Evolutionary conservation across 1,140 invertebrate genomes (phyloP).

Genomic region (Wasmannia auropunctata): DNA sequence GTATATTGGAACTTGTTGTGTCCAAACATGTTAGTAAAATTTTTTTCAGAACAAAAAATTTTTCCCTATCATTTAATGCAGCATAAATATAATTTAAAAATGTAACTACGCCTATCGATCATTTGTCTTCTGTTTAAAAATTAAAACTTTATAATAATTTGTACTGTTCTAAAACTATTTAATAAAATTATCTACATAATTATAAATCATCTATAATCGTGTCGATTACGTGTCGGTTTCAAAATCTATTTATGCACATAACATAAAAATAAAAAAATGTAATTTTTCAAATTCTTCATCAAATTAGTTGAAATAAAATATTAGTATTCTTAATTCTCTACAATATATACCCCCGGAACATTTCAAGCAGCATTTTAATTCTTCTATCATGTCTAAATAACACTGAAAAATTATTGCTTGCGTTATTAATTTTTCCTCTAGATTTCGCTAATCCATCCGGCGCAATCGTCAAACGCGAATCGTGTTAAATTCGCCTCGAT

Average conservation of each 20-base stretch:
- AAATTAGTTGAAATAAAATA: not conserved
- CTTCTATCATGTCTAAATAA: not conserved
- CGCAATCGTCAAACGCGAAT: constrained; percentile 7
- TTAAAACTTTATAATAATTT: not conserved
- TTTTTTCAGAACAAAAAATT: not conserved
- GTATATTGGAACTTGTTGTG: not conserved
- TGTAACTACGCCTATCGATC: too few species aligned
- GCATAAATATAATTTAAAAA: not conserved
- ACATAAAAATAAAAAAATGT: too few species aligned
- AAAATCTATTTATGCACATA: not conserved
- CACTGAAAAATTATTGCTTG: not conserved
- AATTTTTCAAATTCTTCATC: not conserved
- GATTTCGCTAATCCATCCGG: not conserved
- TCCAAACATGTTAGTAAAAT: not conserved
- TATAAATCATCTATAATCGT: not conserved
- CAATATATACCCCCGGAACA: not conserved
- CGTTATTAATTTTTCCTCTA: not conserved
- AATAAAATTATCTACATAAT: not conserved
- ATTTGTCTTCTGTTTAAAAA: not conserved
- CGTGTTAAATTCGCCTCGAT: constrained; percentile 30
- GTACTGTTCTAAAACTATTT: not conserved
- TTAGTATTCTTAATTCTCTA: not conserved
- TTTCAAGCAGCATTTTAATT: not conserved
- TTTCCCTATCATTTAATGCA: not conserved
- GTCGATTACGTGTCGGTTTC: too few species aligned